phyloP scores from a whole-genome alignment of 2,888 invertebrate genomes.

The Nemurella pictetii region DNA sequence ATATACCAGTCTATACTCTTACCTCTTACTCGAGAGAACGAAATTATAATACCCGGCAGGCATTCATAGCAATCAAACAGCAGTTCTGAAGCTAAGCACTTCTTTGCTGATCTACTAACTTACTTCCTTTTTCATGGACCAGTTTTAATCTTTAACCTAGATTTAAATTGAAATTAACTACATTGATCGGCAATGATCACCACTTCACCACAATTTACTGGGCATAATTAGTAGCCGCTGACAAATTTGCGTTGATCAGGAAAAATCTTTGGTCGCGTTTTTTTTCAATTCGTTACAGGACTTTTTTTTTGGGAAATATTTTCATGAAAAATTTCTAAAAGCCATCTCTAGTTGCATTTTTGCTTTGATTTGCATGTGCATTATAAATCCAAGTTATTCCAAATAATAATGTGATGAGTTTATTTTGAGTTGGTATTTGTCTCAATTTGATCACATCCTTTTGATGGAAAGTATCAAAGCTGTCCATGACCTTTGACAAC shows the following conservation, averaged over 20 bases:
- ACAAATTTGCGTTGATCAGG: background rate
- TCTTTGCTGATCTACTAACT: slow-evolving; percentile 10
- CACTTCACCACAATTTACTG: background rate
- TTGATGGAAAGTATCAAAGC: too few relatives aligned
- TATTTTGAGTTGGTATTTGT: too few relatives aligned
- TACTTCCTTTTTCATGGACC: slow-evolving; percentile 26
- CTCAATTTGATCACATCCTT: too few relatives aligned
- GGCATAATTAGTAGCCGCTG: background rate
- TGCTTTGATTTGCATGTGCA: too few relatives aligned
- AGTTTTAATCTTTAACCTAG: slow-evolving; percentile 25
- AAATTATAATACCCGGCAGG: background rate
- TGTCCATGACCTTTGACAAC: too few relatives aligned
- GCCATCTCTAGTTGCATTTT: too few relatives aligned
- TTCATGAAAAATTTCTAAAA: too few relatives aligned
- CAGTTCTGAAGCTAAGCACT: background rate
- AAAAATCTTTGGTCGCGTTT: background rate
- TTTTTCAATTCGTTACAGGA: too few relatives aligned
- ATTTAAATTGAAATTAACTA: slow-evolving; percentile 19
- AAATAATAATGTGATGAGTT: too few relatives aligned
- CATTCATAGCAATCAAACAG: background rate
- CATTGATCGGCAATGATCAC: background rate
- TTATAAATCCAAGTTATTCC: too few relatives aligned
- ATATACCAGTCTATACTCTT: too few relatives aligned
- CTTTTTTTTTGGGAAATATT: too few relatives aligned
- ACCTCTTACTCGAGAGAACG: background rate